These are phyloP conservation scores for Pelecanus crispus DNA, from an alignment of 2,113 vertebrate species.

Conservation along the genomic window DNA sequence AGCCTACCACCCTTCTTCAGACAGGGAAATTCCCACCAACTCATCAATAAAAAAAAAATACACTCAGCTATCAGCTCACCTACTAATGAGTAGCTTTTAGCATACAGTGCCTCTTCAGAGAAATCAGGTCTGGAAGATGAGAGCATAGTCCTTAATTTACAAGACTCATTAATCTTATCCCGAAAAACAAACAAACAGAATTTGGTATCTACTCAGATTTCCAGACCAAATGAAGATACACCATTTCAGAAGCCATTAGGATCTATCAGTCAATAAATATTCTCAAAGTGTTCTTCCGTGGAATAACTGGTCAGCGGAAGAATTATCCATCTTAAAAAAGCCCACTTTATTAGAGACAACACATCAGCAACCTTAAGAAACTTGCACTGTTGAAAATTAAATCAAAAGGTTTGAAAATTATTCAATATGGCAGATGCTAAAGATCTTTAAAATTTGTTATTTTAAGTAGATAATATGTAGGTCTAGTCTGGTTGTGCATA, in stretches of 20 bases:
- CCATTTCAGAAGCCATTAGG: neutral
- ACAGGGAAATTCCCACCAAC: neutral
- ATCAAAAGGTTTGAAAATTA: neutral
- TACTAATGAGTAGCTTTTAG: neutral
- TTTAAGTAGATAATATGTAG: neutral
- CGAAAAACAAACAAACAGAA: constrained; percentile 11
- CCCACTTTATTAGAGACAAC: neutral
- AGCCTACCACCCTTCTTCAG: neutral
- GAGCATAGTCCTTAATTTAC: constrained; percentile 21
- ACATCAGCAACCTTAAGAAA: neutral
- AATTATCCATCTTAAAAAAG: neutral
- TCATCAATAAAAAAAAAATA: constrained; percentile 34
- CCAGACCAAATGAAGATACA: neutral
- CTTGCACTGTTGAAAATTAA: neutral
- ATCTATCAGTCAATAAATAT: neutral
- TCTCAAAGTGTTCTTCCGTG: neutral
- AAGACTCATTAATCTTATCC: neutral
- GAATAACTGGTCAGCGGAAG: neutral
- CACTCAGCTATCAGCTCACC: neutral
- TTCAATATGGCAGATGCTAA: neutral
- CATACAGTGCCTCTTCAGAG: neutral
- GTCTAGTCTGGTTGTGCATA: neutral
- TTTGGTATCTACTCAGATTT: neutral
- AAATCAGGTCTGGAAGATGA: neutral
- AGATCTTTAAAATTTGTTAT: neutral